Evolutionary conservation across 1,140 invertebrate species (phyloP), one percentile per base, ranked within the genome.

Genomic region (Pissodes strobi): DNA sequence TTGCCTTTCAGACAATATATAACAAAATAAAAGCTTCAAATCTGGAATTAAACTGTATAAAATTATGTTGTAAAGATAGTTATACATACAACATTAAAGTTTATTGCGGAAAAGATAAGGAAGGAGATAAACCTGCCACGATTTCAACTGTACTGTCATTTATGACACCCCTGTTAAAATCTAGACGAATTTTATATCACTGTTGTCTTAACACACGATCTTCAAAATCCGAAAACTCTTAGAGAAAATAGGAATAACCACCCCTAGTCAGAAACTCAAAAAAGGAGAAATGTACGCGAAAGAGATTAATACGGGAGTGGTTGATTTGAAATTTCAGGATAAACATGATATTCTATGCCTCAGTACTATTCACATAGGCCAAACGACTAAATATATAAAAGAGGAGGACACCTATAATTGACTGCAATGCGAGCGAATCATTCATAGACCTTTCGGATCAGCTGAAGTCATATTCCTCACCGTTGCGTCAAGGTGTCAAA

Each of bases 371-470:
- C n/a, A n/a, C n/a, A n/a, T n/a, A n/a, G n/a, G n/a, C 10, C 45
- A 51, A 3, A 34, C 9, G 9, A 48, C 45, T 9, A 13, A 9
- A 9, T 9, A 18, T 21, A 5, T n/a, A n/a, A n/a, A n/a, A n/a
- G n/a, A n/a, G n/a, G n/a, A n/a, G 9, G 9, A 22, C 9, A 38
- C 9, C 37, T 63, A 72, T 81, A 53, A 15, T 76, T 21, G 75
- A 74, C 66, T 80, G 80, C 72, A 80, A 80, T 70, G 67, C 71
- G 68, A 64, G 68, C 46, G 81, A 81, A 70, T 64, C 61, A n/a
- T 49, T 12, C 10, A 65, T 68, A 19, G 62, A 61, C 23, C 22
- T 60, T 10, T 60, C 53, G 2, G 69, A 76, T 59, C 71, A 75
- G 62, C 67, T 76, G 64, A 55, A 63, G 25, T 52, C 67, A 0